These are phyloP conservation scores for Sebastes glaucus DNA, from an alignment of 2,797 vertebrate species.

Conservation along the genomic window DNA sequence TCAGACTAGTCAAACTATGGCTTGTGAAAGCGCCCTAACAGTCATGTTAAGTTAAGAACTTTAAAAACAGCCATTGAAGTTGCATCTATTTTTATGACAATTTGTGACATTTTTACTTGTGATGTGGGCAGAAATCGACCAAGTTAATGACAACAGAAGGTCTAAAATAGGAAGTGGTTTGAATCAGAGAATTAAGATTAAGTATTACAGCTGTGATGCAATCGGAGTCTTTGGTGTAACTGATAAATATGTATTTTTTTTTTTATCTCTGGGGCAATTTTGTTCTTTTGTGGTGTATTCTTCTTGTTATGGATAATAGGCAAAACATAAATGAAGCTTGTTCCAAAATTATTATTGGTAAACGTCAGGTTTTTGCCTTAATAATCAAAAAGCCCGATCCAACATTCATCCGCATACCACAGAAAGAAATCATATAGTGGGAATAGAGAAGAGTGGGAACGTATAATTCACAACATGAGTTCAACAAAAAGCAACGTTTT, in stretches of 20 bases:
- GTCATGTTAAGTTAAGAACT: background rate
- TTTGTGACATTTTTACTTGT: no score
- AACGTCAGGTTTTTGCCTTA: background rate
- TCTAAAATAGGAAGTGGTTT: no score
- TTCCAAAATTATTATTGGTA: background rate
- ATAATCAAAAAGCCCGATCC: background rate
- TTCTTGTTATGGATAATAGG: background rate
- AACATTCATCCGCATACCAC: background rate
- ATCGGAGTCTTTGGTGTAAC: background rate
- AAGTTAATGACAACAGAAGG: background rate
- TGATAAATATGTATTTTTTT: background rate
- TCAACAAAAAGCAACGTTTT: background rate
- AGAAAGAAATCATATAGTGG: background rate
- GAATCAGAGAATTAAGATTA: no score
- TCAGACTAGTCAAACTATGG: background rate
- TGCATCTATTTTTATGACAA: background rate
- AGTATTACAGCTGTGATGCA: background rate
- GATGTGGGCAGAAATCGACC: no score
- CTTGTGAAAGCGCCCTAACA: background rate
- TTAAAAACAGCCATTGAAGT: background rate
- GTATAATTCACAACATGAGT: conserved; percentile 12
- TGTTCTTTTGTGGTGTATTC: background rate
- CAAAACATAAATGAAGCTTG: background rate
- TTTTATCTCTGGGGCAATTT: background rate
- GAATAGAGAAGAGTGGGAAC: background rate